phyloP scores from a whole-genome alignment of 2,797 vertebrate species.

The Lycodopsis pacificus region DNA sequence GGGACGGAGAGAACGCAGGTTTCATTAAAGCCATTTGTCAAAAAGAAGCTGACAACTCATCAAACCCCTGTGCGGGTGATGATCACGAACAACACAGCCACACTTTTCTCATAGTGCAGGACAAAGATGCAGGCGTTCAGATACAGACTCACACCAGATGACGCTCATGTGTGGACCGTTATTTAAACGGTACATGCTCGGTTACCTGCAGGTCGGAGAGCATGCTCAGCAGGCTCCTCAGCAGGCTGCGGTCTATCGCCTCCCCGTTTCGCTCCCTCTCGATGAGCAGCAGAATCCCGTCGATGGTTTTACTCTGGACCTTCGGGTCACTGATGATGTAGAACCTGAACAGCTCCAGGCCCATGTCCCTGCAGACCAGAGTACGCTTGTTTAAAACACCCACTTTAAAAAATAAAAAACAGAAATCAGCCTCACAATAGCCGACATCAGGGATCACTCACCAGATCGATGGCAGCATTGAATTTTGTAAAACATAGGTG shows the following conservation, averaged over 20 bases:
- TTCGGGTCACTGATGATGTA: constrained; percentile 99
- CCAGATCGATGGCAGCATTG: constrained; percentile 99
- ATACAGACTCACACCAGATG: background rate
- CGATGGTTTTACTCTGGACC: constrained; percentile 98
- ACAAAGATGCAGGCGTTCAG: background rate
- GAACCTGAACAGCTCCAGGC: constrained; percentile 97
- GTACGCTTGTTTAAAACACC: constrained; percentile 14
- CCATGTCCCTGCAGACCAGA: constrained; percentile 93
- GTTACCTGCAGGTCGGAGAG: constrained; percentile 96
- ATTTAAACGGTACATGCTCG: no score
- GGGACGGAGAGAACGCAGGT: constrained; percentile 33
- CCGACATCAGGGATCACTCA: constrained; percentile 76
- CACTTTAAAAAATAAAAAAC: background rate
- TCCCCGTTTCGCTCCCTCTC: constrained; percentile 97
- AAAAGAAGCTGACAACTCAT: constrained; percentile 40
- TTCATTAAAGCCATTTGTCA: constrained; percentile 66
- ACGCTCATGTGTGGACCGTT: background rate
- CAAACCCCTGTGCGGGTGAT: constrained; percentile 6
- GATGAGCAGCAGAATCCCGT: constrained; percentile 96
- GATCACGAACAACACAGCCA: constrained; percentile 33
- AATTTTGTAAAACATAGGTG: constrained; percentile 99
- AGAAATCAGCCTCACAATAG: background rate
- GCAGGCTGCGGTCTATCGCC: constrained; percentile 95
- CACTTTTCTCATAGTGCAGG: background rate
- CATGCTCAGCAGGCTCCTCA: constrained; percentile 98